Conservation (phyloP, 2,888 invertebrate genomes). For the Branchipolynoe longqiensis region DNA sequence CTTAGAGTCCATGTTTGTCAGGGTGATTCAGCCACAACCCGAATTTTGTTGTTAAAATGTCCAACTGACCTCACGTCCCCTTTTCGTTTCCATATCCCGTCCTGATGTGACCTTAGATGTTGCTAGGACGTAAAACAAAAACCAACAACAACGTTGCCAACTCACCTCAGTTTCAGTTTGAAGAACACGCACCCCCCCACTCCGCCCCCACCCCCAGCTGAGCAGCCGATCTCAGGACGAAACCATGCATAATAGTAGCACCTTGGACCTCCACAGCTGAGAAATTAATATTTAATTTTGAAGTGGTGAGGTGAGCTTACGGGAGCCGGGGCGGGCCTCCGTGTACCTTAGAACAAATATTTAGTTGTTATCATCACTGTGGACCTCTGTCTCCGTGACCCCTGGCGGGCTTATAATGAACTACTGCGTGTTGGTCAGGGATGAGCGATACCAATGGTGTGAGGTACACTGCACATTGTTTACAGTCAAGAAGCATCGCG, state of each 20-base stretch:
- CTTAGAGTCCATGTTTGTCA: too few relatives aligned
- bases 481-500: background rate
- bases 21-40: too few relatives aligned
- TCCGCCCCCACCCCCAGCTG: background rate
- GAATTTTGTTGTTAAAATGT: too few relatives aligned
- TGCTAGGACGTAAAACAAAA: too few relatives aligned
- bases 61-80: too few relatives aligned
- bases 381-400: slow-evolving; percentile 40
- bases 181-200: background rate
- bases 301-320: background rate
- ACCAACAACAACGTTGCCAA: too few relatives aligned
- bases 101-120: too few relatives aligned
- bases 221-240: slow-evolving; percentile 9
- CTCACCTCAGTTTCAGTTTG: background rate
- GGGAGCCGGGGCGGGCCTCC: too few relatives aligned
- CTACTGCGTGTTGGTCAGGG: background rate
- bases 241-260: background rate
- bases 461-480: background rate
- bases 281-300: background rate
- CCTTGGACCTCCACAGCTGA: background rate
- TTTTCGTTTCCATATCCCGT: too few relatives aligned
- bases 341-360: too few relatives aligned
- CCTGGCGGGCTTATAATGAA: background rate
- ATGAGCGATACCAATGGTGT: background rate
- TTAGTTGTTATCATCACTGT: too few relatives aligned